These are phyloP conservation scores for Glaucomys volans DNA, from an alignment of 2,113 vertebrate species.

Conservation along the genomic window DNA sequence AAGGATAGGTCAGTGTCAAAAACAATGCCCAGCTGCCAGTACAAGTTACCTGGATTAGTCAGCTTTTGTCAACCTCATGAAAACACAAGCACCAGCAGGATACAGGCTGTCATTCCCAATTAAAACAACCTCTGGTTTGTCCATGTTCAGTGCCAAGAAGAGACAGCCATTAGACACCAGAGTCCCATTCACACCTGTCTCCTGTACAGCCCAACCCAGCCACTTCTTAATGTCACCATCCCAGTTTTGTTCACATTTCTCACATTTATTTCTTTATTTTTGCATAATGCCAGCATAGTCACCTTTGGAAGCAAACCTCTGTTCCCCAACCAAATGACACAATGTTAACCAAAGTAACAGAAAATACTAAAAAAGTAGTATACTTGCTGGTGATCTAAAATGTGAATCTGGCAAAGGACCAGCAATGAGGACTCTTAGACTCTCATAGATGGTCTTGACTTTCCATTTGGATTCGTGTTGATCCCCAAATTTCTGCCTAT, in stretches of 20 bases:
- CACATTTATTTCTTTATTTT: conserved; percentile 75
- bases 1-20: conserved; percentile 70
- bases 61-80: conserved; percentile 46
- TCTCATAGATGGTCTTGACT: conserved; percentile 59
- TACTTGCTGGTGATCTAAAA: conserved; percentile 64
- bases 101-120: conserved; percentile 70
- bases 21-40: conserved; percentile 55
- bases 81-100: conserved; percentile 62
- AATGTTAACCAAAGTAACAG: not conserved
- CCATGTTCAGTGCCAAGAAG: conserved; percentile 81
- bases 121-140: conserved; percentile 73
- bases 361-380: conserved; percentile 65
- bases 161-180: conserved; percentile 80
- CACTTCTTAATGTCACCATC: conserved; percentile 44
- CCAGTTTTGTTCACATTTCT: conserved; percentile 69
- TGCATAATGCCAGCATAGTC: conserved; percentile 76
- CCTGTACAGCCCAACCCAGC: not conserved
- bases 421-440: conserved; percentile 24
- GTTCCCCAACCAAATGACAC: conserved; percentile 9
- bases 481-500: conserved; percentile 78
- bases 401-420: conserved; percentile 34
- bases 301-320: conserved; percentile 82
- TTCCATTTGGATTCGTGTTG: conserved; percentile 68
- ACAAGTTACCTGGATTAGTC: conserved; percentile 53
- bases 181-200: conserved; percentile 36